Base-by-base conservation (phyloP, 1,140 invertebrate genomes). In the Capitella teleta region DNA sequence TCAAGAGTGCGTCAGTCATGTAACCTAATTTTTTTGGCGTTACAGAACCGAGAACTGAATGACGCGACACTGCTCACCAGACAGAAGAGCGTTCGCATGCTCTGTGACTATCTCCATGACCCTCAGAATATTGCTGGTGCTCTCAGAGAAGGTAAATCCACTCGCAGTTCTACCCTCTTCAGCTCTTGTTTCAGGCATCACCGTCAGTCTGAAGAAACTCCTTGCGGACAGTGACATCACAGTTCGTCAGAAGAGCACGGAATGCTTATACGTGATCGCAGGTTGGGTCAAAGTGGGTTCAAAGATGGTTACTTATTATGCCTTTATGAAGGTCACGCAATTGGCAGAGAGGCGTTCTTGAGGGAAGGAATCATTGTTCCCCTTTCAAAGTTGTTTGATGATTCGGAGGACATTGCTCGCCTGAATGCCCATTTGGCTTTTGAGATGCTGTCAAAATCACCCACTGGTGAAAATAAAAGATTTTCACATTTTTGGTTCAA, bases 51-150 rank as follows among this genome's bases (percentile, higher is more conserved):
- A 51, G 70, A 74, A 55, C 51, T 74, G 19, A 63, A 68, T 52
- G 63, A 66, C 57, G 50, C 49, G 14, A 63, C 54, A 16, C 50
- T 74, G 10, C 26, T 71, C 19, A 62, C 61, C 14, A 44, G 66
- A 44, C 72, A 74, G 50, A 59, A 68, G 48, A 65, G 69, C 40
- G 59, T 74, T 24, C 65, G 66, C 66, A 63, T 69, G 45, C 54
- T 74, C 36, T 70, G 63, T 63, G 69, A 73, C 46, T 63, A 69
- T 55, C 54, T 74, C 21, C 72, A 74, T 58, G 72, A 73, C 54
- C 69, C 68, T 19, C 70, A 74, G 56, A 62, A 73, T 51, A 70
- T 73, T 42, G 66, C 68, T 32, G 61, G 61, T 44, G 65, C 68
- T 30, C 46, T 73, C n/a, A 59, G 59, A 57, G 57, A 61, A 53